Percentiles rank a stretch among this genome's conserved stretches.
Evolutionary conservation across 2,797 vertebrate genomes (phyloP).

Genomic region (Esox lucius): DNA sequence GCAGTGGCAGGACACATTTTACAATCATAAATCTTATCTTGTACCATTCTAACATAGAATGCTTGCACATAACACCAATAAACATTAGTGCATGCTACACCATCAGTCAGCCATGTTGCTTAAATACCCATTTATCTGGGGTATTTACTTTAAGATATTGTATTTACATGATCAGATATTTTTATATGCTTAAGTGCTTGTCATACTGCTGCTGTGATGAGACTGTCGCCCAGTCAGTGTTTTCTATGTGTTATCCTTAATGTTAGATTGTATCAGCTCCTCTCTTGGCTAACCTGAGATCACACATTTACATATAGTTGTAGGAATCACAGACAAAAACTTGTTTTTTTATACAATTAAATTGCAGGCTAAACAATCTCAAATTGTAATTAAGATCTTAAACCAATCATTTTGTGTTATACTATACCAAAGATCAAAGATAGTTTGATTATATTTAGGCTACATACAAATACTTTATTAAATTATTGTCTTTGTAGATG

Average conservation of each 20-base stretch:
- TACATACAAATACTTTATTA: conserved; percentile 4
- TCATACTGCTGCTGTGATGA: neutral
- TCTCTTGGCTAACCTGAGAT: neutral
- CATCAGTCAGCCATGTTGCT: too few species aligned
- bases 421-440: too few species aligned
- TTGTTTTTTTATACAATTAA: neutral
- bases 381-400: neutral
- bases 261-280: neutral
- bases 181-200: too few species aligned
- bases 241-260: neutral
- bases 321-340: neutral
- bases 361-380: too few species aligned
- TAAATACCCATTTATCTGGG: too few species aligned
- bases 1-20: too few species aligned
- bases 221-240: neutral
- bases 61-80: too few species aligned
- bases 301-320: neutral
- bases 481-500: neutral
- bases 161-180: too few species aligned
- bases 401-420: neutral
- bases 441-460: neutral
- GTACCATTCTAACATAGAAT: too few species aligned
- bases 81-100: too few species aligned
- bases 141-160: too few species aligned
- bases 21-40: too few species aligned